These are phyloP conservation scores for Leptopilina clavipes DNA, from an alignment of 1,140 invertebrate genomes.

Conservation along the genomic window DNA sequence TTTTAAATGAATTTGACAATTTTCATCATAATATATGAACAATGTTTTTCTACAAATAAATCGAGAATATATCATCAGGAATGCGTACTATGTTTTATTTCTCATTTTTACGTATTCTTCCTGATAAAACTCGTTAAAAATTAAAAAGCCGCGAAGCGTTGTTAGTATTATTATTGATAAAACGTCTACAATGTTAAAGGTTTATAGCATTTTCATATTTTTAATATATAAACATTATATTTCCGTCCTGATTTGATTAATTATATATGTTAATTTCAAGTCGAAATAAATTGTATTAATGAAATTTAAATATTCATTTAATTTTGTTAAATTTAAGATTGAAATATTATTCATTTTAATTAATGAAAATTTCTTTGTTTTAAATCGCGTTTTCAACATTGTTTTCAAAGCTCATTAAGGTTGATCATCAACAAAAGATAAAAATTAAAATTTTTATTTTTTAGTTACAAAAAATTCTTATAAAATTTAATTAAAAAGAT, in stretches of 20 bases:
- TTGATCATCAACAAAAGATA: too few relatives aligned
- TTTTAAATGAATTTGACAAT: background rate
- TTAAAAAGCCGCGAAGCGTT: background rate
- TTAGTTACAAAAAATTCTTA: too few relatives aligned
- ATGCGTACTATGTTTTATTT: background rate
- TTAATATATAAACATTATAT: background rate
- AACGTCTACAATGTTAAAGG: conserved; percentile 1
- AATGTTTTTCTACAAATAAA: background rate
- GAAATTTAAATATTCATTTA: conserved; percentile 3
- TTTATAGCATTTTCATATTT: conserved; percentile 7
- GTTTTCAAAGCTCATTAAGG: too few relatives aligned
- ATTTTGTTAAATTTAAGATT: too few relatives aligned
- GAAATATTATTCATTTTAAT: background rate
- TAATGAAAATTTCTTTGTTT: too few relatives aligned
- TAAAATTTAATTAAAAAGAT: background rate
- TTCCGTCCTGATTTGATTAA: conserved; percentile 11
- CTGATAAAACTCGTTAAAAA: background rate
- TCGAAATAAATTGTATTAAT: conserved; percentile 12
- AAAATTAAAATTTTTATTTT: too few relatives aligned
- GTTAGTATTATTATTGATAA: background rate
- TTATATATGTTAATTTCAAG: conserved; percentile 10
- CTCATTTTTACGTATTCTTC: background rate
- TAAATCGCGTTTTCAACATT: too few relatives aligned
- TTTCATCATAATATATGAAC: background rate
- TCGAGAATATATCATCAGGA: background rate